Evolutionary conservation across 2,797 vertebrate genomes (phyloP).

Genomic region (Gymnoscopelus braueri): DNA sequence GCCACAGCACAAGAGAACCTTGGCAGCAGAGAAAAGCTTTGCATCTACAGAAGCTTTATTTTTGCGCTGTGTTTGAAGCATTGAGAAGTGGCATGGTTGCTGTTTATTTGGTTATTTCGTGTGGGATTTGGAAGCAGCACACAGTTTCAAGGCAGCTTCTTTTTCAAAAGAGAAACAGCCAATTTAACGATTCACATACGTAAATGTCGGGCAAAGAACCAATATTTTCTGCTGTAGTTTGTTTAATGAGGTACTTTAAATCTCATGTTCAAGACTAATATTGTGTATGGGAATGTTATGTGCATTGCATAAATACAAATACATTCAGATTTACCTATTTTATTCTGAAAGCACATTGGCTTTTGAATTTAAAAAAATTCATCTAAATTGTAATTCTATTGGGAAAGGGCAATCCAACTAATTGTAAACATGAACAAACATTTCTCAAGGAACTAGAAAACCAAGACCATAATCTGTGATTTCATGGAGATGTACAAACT

Average conservation of each 20-base stretch:
- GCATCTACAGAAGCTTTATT: constrained; percentile 51
- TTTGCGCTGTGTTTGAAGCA: constrained; percentile 56
- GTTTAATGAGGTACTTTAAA: too few species aligned
- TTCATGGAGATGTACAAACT: constrained; percentile 6
- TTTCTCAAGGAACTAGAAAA: constrained; percentile 16
- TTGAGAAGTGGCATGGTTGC: constrained; percentile 47
- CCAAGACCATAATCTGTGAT: constrained; percentile 29
- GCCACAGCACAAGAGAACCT: constrained; percentile 62
- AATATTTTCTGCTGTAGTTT: not conserved
- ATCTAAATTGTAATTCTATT: too few species aligned
- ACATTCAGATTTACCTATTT: too few species aligned
- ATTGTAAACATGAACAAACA: constrained; percentile 16
- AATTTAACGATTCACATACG: too few species aligned
- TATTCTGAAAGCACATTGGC: too few species aligned
- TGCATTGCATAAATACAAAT: too few species aligned
- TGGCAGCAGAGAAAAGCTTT: constrained; percentile 66
- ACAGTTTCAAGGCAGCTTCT: constrained; percentile 36
- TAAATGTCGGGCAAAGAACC: constrained; percentile 5
- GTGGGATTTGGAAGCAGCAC: constrained; percentile 10
- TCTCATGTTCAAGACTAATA: too few species aligned
- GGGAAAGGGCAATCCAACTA: not conserved
- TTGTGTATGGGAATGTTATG: too few species aligned
- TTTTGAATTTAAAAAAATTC: too few species aligned
- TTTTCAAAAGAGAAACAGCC: constrained; percentile 18
- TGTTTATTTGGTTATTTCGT: constrained; percentile 60